These are phyloP conservation scores for Tenthredo notha DNA, from an alignment of 2,888 invertebrate genomes.

Conservation along the genomic window DNA sequence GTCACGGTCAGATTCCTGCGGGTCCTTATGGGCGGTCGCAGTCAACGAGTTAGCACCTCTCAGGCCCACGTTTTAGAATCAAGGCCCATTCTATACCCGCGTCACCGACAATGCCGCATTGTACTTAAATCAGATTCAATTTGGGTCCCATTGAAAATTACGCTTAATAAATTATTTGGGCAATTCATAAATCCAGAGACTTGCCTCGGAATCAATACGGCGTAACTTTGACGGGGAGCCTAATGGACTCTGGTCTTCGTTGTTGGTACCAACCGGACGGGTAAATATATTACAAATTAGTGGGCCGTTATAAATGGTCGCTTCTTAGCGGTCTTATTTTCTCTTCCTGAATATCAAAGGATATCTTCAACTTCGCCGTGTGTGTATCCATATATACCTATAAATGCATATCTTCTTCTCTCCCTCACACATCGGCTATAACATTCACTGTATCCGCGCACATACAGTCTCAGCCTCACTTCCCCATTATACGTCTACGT, in stretches of 20 bases:
- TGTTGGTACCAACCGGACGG: slow-evolving; percentile 57
- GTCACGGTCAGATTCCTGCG: slow-evolving; percentile 59
- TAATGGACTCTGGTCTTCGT: slow-evolving; percentile 66
- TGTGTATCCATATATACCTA: neutral
- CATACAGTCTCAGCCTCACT: neutral
- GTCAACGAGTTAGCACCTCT: slow-evolving; percentile 74
- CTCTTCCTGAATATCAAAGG: slow-evolving; percentile 48
- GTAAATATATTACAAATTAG: slow-evolving; percentile 70
- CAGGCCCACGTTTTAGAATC: slow-evolving; percentile 70
- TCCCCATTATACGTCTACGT: slow-evolving; percentile 13
- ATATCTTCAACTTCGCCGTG: slow-evolving; percentile 29
- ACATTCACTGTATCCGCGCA: neutral
- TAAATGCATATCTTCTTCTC: slow-evolving; percentile 12
- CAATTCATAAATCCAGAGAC: slow-evolving; percentile 76
- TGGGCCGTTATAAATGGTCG: slow-evolving; percentile 74
- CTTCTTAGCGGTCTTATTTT: slow-evolving; percentile 46
- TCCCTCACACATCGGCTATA: neutral
- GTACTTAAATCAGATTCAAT: slow-evolving; percentile 79
- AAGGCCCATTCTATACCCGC: slow-evolving; percentile 62
- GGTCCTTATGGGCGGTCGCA: slow-evolving; percentile 52
- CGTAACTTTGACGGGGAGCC: slow-evolving; percentile 62
- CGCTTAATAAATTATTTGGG: slow-evolving; percentile 78
- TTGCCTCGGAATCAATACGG: slow-evolving; percentile 47
- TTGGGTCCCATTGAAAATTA: slow-evolving; percentile 78
- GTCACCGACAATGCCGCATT: slow-evolving; percentile 74